Percentiles rank a stretch among this genome's conserved stretches.
These are phyloP conservation scores for Danio aesculapii DNA, from an alignment of 2,797 vertebrate genomes.

Conservation along the genomic window DNA sequence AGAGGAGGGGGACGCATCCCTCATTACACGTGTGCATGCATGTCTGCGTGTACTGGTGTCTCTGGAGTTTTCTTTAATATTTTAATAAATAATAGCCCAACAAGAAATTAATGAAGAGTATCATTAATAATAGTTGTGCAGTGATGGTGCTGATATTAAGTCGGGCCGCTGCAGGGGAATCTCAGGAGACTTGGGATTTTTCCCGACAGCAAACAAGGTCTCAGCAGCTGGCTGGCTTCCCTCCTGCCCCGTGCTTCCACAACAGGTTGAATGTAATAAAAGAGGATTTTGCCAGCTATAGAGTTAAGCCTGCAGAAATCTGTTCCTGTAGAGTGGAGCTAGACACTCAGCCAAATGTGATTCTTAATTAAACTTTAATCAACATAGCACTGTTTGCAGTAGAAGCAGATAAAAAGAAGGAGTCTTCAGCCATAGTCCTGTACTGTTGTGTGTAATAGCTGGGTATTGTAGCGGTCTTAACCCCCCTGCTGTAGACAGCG, in stretches of 20 bases:
- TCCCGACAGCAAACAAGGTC: conserved; percentile 98
- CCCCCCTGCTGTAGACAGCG: conserved; percentile 62
- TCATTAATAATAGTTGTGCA: conserved; percentile 99
- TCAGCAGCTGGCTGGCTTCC: conserved; percentile 93
- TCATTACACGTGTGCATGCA: conserved; percentile 85
- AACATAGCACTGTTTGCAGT: conserved; percentile 94
- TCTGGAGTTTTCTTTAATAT: conserved; percentile 99
- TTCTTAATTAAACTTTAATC: conserved; percentile 99
- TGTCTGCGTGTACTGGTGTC: conserved; percentile 70
- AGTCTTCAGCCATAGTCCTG: conserved; percentile 74
- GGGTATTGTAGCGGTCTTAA: conserved; percentile 78
- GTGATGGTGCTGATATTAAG: conserved; percentile 99
- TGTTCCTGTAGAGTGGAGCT: conserved; percentile 99
- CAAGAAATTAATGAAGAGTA: conserved; percentile 99
- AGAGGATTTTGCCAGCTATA: conserved; percentile 99
- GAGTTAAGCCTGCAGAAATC: conserved; percentile 99
- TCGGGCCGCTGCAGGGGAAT: conserved; percentile 96
- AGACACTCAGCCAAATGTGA: conserved; percentile 99
- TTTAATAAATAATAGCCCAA: conserved; percentile 99
- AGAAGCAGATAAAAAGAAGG: conserved; percentile 82
- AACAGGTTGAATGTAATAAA: conserved; percentile 99
- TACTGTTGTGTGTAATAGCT: conserved; percentile 73
- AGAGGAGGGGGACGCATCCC: conserved; percentile 80
- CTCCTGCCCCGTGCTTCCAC: conserved; percentile 99
- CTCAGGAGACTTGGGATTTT: conserved; percentile 98